phyloP scores from a whole-genome alignment of 2,797 vertebrate genomes.

The Heterohyrax brucei region DNA sequence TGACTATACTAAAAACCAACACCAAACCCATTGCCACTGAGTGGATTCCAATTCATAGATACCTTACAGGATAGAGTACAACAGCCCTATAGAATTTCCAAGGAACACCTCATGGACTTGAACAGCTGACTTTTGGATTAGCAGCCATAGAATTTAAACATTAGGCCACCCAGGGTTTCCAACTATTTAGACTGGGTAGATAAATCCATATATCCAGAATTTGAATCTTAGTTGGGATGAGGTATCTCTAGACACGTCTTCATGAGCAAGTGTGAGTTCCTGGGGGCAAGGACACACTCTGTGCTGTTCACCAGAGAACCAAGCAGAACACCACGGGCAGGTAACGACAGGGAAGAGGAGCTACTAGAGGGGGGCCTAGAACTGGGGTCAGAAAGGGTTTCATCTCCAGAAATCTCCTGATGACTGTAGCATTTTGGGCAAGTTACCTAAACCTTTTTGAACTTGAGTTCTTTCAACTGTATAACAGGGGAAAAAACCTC shows the following conservation, averaged over 20 bases:
- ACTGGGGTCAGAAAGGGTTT: background rate
- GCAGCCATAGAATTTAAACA: too few relatives aligned
- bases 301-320: too few relatives aligned
- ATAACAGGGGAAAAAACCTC: background rate
- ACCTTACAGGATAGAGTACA: too few relatives aligned
- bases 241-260: background rate
- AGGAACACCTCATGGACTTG: too few relatives aligned
- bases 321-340: background rate
- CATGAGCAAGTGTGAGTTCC: background rate
- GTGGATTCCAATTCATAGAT: too few relatives aligned
- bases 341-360: fast-evolving
- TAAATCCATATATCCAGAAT: background rate
- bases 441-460: background rate
- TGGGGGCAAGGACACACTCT: background rate
- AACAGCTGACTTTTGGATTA: too few relatives aligned
- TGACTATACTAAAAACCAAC: too few relatives aligned
- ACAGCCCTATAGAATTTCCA: too few relatives aligned
- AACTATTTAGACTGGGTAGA: background rate
- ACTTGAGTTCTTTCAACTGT: background rate
- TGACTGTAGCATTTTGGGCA: background rate
- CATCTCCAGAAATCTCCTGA: background rate
- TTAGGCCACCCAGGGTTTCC: too few relatives aligned
- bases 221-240: background rate
- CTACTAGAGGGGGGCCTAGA: background rate
- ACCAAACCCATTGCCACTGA: too few relatives aligned